phyloP scores from a whole-genome alignment of 2,888 invertebrate genomes.

The Seladonia tumulorum region DNA sequence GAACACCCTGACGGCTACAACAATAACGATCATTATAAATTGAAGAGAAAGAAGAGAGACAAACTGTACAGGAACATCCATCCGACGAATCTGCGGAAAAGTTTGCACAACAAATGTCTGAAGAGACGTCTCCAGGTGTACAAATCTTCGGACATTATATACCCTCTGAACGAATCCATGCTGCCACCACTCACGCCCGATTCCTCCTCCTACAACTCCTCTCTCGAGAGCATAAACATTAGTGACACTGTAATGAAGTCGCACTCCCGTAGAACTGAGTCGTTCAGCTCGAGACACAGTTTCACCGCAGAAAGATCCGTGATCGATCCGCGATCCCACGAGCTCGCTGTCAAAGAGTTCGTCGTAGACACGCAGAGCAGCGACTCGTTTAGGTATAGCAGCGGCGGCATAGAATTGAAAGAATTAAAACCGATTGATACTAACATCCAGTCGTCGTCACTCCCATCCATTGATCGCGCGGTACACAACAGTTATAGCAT shows the following conservation, averaged over 20 bases:
- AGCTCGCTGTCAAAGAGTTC: constrained; percentile 43
- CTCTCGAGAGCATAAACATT: constrained; percentile 54
- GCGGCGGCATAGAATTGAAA: constrained; percentile 55
- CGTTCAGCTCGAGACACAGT: constrained; percentile 19
- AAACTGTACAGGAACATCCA: constrained; percentile 37
- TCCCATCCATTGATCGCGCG: constrained; percentile 51
- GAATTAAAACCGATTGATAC: constrained; percentile 56
- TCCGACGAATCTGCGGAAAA: constrained; percentile 16
- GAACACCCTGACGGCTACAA: constrained; percentile 58
- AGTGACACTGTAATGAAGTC: constrained; percentile 38
- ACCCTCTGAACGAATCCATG: constrained; percentile 29
- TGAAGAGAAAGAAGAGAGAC: constrained; percentile 66
- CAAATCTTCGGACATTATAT: constrained; percentile 7
- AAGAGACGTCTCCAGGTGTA: constrained; percentile 15
- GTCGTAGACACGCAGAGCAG: constrained; percentile 44
- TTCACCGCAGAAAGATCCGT: constrained; percentile 46
- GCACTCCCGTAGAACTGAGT: constrained; percentile 36
- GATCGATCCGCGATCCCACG: not conserved
- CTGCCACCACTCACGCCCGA: constrained; percentile 13
- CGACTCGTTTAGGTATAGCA: constrained; percentile 43
- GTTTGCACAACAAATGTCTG: constrained; percentile 26
- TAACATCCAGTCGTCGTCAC: constrained; percentile 42
- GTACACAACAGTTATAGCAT: constrained; percentile 70
- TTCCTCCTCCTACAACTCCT: constrained; percentile 62
- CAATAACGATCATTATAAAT: constrained; percentile 49